phyloP scores from a whole-genome alignment of 2,888 invertebrate species.

The Diarsia dahlii region DNA sequence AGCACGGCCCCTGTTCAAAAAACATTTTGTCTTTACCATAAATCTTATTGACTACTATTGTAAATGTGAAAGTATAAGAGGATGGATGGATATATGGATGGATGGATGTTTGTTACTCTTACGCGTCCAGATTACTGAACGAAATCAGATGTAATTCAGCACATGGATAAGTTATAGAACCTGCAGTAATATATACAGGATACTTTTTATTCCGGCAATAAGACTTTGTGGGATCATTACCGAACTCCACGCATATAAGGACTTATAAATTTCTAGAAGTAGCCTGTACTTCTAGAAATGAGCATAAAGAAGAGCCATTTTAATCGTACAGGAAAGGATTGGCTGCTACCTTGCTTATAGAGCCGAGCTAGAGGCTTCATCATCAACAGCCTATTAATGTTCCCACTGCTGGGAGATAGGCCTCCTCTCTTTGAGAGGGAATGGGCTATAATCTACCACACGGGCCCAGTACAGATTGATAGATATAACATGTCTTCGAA shows the following conservation, averaged over 20 bases:
- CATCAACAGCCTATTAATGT: too few species aligned
- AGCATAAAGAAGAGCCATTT: too few species aligned
- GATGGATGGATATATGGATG: not conserved
- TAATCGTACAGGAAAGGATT: too few species aligned
- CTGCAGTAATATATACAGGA: not conserved
- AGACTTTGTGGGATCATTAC: not conserved
- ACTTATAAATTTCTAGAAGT: not conserved
- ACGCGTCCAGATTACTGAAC: not conserved
- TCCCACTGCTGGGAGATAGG: too few species aligned
- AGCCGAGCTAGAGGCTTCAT: too few species aligned
- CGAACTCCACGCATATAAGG: not conserved
- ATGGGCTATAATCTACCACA: too few species aligned
- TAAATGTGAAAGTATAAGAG: not conserved
- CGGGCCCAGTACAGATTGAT: too few species aligned
- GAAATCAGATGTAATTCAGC: not conserved
- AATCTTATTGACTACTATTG: not conserved
- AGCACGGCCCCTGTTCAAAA: conserved; percentile 13
- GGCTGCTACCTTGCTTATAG: too few species aligned
- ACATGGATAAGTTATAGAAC: not conserved
- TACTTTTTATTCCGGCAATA: not conserved
- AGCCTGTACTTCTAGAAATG: too few species aligned
- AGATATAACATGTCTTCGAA: too few species aligned
- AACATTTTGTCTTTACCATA: not conserved
- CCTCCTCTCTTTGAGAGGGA: too few species aligned
- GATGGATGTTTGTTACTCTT: not conserved